A percentile compares a stretch with the other conserved stretches of the same genome.
phyloP scores from a whole-genome alignment of 2,113 vertebrate genomes.

The Sphyrna mokarran region DNA sequence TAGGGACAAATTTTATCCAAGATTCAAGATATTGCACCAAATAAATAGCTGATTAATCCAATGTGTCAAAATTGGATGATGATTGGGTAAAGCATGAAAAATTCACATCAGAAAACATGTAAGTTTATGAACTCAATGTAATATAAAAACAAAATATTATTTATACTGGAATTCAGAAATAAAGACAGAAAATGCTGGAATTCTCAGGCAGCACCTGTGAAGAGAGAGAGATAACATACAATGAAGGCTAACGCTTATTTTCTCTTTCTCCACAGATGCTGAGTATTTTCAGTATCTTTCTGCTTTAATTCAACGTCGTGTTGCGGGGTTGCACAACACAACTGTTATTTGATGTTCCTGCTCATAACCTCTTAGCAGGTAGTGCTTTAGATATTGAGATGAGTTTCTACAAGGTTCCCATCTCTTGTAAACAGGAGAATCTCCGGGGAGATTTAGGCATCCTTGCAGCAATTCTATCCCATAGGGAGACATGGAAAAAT shows the following conservation, averaged over 20 bases:
- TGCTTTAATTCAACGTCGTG: not conserved
- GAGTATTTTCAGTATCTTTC: not conserved
- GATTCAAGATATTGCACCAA: not conserved
- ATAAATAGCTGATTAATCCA: not conserved
- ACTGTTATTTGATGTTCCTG: not conserved
- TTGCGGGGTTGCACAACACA: not conserved
- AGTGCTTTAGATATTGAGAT: not conserved
- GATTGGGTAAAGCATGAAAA: not conserved
- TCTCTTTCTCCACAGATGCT: not conserved
- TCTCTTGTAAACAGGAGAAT: not conserved
- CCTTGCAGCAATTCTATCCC: not conserved
- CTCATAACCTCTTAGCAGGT: not conserved
- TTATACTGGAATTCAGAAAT: not conserved
- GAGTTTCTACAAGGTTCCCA: not conserved
- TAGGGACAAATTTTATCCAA: not conserved
- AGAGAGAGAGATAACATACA: not conserved
- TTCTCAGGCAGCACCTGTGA: not conserved
- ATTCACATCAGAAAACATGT: not conserved
- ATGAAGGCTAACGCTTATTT: too few species aligned
- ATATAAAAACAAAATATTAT: not conserved
- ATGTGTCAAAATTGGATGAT: not conserved
- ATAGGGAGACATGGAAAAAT: not conserved
- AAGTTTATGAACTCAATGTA: not conserved
- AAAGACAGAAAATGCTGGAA: not conserved
- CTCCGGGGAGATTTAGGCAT: not conserved